Conservation (phyloP, 2,888 invertebrate genomes). For the Nephrotoma appendiculata region DNA sequence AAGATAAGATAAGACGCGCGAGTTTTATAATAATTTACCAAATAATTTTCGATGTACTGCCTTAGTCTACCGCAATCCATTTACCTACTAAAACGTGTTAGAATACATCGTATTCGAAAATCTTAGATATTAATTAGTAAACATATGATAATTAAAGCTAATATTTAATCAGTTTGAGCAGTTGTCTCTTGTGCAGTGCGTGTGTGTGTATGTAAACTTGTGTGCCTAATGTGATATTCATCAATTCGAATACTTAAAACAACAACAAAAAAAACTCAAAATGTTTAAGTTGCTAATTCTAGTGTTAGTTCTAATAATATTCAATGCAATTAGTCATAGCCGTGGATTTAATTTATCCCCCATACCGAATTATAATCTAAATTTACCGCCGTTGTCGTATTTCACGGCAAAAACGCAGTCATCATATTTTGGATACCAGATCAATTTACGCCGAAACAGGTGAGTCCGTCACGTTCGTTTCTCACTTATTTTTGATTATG, state of each 20-base stretch:
- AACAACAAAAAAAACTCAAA: background rate
- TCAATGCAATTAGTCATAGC: background rate
- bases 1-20: background rate
- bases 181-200: background rate
- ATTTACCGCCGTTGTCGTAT: slow-evolving; percentile 19
- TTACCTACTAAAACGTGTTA: background rate
- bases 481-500: background rate
- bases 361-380: slow-evolving; percentile 21
- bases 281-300: background rate
- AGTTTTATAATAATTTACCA: background rate
- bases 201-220: background rate
- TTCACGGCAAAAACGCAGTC: slow-evolving; percentile 20
- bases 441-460: slow-evolving; percentile 25
- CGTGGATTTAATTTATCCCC: slow-evolving; percentile 26
- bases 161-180: background rate
- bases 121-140: background rate
- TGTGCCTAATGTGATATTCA: background rate
- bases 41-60: background rate
- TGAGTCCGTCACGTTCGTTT: slow-evolving; percentile 14
- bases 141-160: background rate
- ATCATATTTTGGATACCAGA: slow-evolving; percentile 25
- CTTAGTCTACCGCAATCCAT: background rate
- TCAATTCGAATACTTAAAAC: background rate
- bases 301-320: background rate
- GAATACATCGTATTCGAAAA: background rate